Evolutionary conservation across 2,888 invertebrate species (phyloP).

Genomic region (Drosophila histrio): DNA sequence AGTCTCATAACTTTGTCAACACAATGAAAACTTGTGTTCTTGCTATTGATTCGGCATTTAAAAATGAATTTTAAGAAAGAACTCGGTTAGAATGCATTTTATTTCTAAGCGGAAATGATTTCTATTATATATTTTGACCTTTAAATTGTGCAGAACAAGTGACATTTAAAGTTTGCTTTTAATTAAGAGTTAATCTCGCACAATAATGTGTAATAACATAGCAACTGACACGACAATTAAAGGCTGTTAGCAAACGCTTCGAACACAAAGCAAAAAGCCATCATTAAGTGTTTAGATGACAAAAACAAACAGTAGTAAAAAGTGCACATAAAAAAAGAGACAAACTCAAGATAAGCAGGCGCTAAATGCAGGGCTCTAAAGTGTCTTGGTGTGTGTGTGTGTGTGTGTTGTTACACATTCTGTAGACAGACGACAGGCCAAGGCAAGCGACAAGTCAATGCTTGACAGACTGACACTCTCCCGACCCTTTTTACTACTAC

Average conservation of each 20-base stretch:
- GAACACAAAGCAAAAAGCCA: slow-evolving; percentile 25
- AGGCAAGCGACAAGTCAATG: slow-evolving; percentile 30
- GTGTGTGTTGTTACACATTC: slow-evolving; percentile 34
- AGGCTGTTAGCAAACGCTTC: slow-evolving; percentile 35
- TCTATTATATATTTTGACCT: neutral
- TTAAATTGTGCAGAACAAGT: slow-evolving; percentile 9
- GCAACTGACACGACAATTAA: slow-evolving; percentile 18
- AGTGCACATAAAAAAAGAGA: slow-evolving; percentile 48
- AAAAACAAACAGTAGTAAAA: slow-evolving; percentile 58
- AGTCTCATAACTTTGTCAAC: neutral
- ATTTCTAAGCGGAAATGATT: neutral
- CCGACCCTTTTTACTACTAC: slow-evolving; percentile 15
- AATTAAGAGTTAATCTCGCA: slow-evolving; percentile 8
- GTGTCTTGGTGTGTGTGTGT: slow-evolving; percentile 5
- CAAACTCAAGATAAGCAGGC: slow-evolving; percentile 55
- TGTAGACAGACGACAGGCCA: slow-evolving; percentile 20
- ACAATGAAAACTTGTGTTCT: neutral
- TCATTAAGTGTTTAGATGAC: slow-evolving; percentile 37
- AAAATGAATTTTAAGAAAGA: neutral
- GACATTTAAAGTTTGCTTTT: slow-evolving; percentile 4
- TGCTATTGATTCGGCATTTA: neutral
- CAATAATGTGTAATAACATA: slow-evolving; percentile 11
- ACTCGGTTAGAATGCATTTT: neutral
- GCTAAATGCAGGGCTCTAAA: slow-evolving; percentile 54
- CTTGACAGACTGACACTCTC: slow-evolving; percentile 10